Conservation (phyloP, 2,113 vertebrate species). For the Sciurus niger region DNA sequence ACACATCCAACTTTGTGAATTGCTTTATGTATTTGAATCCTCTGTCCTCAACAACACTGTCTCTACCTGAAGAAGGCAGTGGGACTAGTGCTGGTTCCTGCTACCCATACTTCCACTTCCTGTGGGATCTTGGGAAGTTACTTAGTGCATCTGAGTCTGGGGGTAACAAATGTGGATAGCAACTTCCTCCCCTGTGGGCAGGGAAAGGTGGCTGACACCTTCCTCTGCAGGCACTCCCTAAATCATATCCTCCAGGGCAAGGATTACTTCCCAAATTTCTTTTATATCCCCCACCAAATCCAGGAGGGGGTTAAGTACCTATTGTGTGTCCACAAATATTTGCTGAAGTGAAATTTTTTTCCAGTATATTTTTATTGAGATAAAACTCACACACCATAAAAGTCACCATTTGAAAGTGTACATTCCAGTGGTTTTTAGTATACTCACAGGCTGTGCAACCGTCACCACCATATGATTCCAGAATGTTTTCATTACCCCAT, state of each 20-base stretch:
- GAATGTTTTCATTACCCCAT: not conserved
- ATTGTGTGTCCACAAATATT: not conserved
- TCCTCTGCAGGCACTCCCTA: not conserved
- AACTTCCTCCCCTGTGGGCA: not conserved
- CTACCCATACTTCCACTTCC: not conserved
- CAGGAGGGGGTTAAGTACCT: not conserved
- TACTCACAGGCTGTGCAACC: not conserved
- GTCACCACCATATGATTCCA: not conserved
- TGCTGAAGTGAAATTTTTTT: not conserved
- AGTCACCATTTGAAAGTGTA: not conserved
- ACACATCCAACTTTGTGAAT: not conserved
- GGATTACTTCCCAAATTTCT: not conserved
- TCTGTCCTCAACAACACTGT: not conserved
- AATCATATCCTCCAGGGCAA: not conserved
- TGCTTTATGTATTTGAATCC: not conserved
- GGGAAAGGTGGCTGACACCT: not conserved
- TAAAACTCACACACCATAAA: conserved; percentile 32
- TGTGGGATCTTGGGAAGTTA: not conserved
- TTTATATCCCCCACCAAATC: not conserved
- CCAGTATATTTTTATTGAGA: not conserved
- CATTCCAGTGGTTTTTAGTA: conserved; percentile 22
- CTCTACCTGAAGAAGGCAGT: not conserved
- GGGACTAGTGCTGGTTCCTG: not conserved
- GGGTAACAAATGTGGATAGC: not conserved
- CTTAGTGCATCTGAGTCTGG: not conserved